phyloP scores from a whole-genome alignment of 2,888 invertebrate genomes.

The Drosophila ustulata region DNA sequence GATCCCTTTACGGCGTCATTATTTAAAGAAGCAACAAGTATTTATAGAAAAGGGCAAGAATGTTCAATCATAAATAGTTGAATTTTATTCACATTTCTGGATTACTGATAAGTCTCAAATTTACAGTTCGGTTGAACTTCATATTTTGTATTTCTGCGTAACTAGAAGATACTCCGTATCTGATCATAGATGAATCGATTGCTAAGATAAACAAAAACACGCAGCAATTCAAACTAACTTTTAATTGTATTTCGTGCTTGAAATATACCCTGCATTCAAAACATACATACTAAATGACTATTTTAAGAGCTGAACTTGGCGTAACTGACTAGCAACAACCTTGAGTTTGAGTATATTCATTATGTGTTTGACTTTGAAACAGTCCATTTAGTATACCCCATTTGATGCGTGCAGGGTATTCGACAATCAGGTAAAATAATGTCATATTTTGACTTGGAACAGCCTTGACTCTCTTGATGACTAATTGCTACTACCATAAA shows the following conservation, averaged over 20 bases:
- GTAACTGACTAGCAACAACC: too few relatives aligned
- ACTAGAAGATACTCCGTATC: neutral
- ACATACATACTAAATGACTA: neutral
- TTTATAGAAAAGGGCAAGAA: neutral
- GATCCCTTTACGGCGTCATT: neutral
- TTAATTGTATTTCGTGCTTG: neutral
- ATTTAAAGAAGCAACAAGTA: neutral
- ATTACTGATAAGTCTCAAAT: neutral
- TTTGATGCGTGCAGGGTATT: neutral
- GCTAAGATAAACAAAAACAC: neutral
- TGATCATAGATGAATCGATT: neutral
- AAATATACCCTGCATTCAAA: neutral
- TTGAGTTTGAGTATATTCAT: too few relatives aligned
- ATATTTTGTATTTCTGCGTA: neutral
- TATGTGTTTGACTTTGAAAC: too few relatives aligned
- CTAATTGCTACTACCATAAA: constrained; percentile 32
- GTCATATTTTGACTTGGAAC: neutral
- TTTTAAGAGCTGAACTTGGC: too few relatives aligned
- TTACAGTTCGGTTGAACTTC: neutral
- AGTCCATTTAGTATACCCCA: neutral
- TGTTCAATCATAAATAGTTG: neutral
- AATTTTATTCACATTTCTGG: neutral
- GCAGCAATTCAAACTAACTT: neutral
- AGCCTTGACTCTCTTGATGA: constrained; percentile 31
- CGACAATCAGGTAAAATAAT: neutral